phyloP scores from a whole-genome alignment of 92 coral and sea anemone genomes.

The Epizoanthus rinbou region DNA sequence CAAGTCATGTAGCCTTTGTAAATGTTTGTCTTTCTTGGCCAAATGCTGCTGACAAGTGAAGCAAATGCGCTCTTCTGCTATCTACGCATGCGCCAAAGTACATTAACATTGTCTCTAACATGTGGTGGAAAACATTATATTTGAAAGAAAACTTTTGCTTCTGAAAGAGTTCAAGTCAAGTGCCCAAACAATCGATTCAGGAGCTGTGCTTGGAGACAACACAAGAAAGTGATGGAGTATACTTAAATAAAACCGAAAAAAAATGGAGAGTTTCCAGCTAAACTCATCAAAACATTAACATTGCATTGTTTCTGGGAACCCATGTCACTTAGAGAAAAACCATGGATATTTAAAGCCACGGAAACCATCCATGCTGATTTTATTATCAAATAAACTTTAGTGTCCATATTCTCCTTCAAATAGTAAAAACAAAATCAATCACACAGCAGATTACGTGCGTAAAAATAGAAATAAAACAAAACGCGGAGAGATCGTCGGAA shows the following conservation, averaged over 20 bases:
- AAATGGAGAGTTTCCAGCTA: constrained; percentile 2
- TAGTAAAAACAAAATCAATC: constrained; percentile 1
- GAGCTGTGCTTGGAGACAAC: constrained; percentile 43
- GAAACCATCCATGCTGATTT: constrained; percentile 42
- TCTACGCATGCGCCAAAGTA: constrained; percentile 28
- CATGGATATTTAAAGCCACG: constrained; percentile 61
- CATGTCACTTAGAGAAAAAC: constrained; percentile 72
- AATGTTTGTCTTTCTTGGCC: constrained; percentile 20
- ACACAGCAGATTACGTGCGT: neutral
- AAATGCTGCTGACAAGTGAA: constrained; percentile 9
- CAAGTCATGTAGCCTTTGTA: constrained; percentile 26
- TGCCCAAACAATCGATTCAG: constrained; percentile 54
- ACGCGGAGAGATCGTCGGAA: neutral
- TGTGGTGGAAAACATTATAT: constrained; percentile 5
- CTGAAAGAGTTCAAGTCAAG: constrained; percentile 24
- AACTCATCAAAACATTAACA: neutral
- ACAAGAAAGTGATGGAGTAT: neutral
- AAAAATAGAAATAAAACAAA: neutral
- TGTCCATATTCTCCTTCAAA: neutral
- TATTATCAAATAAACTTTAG: constrained; percentile 9
- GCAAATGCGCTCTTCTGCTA: neutral
- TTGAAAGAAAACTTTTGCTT: constrained; percentile 12
- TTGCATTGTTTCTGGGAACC: constrained; percentile 45
- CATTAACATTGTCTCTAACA: neutral
- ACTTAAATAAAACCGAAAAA: neutral